Base-by-base conservation (phyloP, 2,113 vertebrate species). In the Caretta caretta region DNA sequence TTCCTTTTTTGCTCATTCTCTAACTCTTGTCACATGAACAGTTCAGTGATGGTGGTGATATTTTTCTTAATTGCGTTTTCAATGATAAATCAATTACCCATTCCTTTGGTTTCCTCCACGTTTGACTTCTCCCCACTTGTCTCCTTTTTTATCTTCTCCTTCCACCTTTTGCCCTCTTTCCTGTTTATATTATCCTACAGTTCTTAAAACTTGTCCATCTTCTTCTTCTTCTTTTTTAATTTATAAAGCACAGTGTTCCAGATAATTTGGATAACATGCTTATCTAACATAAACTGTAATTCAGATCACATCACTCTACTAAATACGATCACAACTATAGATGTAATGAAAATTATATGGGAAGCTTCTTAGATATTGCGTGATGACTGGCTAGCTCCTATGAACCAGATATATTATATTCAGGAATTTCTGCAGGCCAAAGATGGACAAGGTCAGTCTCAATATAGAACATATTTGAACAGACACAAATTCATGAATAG, bases 211-310 rank as follows among this genome's bases (percentile, higher is more conserved):
- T 10, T 22, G 8, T 38, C 69, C 31, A 31, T 65, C 62, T 65
- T 65, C 14, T 16, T 65, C 31, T 48, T 65, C 35, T 35, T 31
- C n/a, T 65, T 35, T 31, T 65, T 65, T 16, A 65, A 38, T 72
- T 72, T n/a, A 72, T n/a, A 72, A 72, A 72, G 35, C n/a, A 72
- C 10, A 22, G 27, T 84, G 19, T 62, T 84, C 56, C 13, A 83
- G 29, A 83, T 83, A 19, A 59, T 57, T 29, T 83, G 22, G 22
- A 59, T 9, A 38, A 31, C 25, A 29, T n/a, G 22, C 46, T 86
- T 83, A 95, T 86, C 51, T 94, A 50, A 80, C 80, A n/a, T 72
- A 83, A 86, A 6, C 57, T 94, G 42, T 49, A 79, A 91, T 75
- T 79, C 53, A 88, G 87, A 94, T 80, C 38, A 54, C 53, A 48